Percentiles rank a stretch among this genome's conserved stretches.
Evolutionary conservation across 2,113 vertebrate genomes (phyloP).

Genomic region (Capra hircus): DNA sequence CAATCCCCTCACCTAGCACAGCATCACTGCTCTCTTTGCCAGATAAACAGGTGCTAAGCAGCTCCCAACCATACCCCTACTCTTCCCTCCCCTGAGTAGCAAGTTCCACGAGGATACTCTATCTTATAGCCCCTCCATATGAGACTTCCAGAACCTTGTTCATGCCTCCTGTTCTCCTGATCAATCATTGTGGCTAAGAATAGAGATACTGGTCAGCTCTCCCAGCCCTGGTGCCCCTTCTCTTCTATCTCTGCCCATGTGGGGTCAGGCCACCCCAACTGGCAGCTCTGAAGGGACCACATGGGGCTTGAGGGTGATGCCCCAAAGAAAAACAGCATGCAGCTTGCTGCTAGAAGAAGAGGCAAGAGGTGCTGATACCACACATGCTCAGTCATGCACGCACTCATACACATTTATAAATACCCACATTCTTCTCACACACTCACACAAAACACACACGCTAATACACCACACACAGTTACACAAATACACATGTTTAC

Average conservation of each 20-base stretch:
- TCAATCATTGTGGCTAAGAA: rapidly evolving
- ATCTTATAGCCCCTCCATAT: not conserved
- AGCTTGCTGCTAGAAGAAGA: not conserved
- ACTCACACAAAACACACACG: not conserved
- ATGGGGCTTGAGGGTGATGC: not conserved
- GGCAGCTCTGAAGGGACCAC: not conserved
- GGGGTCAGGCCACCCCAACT: not conserved
- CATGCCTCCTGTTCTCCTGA: not conserved
- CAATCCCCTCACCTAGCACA: not conserved
- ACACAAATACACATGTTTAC: not conserved
- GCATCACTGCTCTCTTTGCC: too few relatives aligned
- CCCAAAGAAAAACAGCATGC: not conserved
- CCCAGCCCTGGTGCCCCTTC: not conserved
- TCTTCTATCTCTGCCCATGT: not conserved
- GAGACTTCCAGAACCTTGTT: not conserved
- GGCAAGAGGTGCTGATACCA: not conserved
- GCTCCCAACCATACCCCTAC: too few relatives aligned
- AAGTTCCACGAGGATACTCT: too few relatives aligned
- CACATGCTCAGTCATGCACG: rapidly evolving
- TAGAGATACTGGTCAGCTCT: not conserved
- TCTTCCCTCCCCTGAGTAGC: not conserved
- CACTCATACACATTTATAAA: not conserved
- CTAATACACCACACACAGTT: not conserved
- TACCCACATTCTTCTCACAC: not conserved
- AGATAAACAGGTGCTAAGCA: not conserved